Base-by-base conservation (phyloP, 30 jellyfish, hydroid and myxozoan genomes). In the Aurelia sp. region DNA sequence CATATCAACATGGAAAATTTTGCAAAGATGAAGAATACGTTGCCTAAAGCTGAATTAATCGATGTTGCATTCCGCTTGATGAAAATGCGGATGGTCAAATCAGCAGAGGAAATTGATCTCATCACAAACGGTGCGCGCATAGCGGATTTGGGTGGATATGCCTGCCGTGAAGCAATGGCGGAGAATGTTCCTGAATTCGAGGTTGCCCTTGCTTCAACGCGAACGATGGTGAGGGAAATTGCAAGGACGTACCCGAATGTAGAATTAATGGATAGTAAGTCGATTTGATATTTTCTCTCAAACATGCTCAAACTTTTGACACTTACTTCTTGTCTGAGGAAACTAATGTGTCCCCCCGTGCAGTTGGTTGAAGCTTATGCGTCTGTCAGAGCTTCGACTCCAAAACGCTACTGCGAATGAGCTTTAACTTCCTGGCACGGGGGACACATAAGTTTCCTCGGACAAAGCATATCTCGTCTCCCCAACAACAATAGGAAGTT, bases 41-140 rank as follows among this genome's bases (percentile, higher is more conserved):
- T 91, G 13, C 98, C 98, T 11, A 75, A 72, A 66, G 94, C 98
- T 23, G 94, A 86, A 30, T 4, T 85, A 64, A 73, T 63, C 5
- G 98, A 91, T 58, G 89, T 91, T 50, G 93, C 90, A 13, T 21
- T 59, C n/a, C 81, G 89, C 5, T 75, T 96, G 22, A 91, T 91
- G 98, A 50, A 75, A 44, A 71, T 78, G 82, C 69, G 98, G n/a
- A 78, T 86, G 94, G 57, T 78, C 0, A 91, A 91, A 48, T 91
- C 98, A 6, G 91, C 94, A 6, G 98, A 91, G 67, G 98, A 91
- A 66, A 91, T 91, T 33, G 98, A 69, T 55, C 73, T 91, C 74
- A 91, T 86, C 51, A 91, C 74, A 66, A 73, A 91, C 64, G 93
- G 97, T 4, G 96, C 98, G 4, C 88, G 96, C 19, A 81, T 91